Percentiles rank a stretch among this genome's conserved stretches.
Conservation (phyloP, 2,797 vertebrate species). For the Cirrhinus molitorella region DNA sequence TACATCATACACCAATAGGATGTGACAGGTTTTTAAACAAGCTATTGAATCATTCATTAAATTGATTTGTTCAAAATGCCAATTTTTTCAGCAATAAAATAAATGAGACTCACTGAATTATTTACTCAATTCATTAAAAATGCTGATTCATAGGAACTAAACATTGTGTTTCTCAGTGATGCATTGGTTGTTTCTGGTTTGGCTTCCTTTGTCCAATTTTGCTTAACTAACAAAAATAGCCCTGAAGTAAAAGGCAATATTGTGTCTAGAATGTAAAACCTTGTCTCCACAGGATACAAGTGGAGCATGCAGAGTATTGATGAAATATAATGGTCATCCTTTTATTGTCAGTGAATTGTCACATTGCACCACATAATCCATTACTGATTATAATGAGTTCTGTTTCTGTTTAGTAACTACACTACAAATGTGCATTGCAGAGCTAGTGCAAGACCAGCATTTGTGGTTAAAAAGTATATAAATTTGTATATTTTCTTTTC, state of each 20-base stretch:
- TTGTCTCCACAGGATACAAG: background rate
- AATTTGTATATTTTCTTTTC: too few species aligned
- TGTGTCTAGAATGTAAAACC: background rate
- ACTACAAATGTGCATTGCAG: too few species aligned
- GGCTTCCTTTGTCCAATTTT: background rate
- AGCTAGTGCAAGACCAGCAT: too few species aligned
- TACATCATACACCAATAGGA: background rate
- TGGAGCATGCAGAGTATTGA: background rate
- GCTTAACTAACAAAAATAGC: background rate
- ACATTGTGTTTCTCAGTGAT: background rate
- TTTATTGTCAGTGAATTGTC: background rate
- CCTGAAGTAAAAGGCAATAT: background rate
- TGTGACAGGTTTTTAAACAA: background rate
- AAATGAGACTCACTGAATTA: background rate
- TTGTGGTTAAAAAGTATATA: too few species aligned
- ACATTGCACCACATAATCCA: background rate
- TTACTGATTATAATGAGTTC: background rate
- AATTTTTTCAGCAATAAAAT: background rate
- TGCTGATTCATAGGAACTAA: background rate
- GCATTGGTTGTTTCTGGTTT: background rate
- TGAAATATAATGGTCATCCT: background rate
- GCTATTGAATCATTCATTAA: background rate
- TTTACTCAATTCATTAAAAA: background rate
- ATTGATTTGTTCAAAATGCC: background rate
- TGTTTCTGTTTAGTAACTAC: too few species aligned